phyloP scores from a whole-genome alignment of 2,797 vertebrate species.

The Neostethus bicornis region DNA sequence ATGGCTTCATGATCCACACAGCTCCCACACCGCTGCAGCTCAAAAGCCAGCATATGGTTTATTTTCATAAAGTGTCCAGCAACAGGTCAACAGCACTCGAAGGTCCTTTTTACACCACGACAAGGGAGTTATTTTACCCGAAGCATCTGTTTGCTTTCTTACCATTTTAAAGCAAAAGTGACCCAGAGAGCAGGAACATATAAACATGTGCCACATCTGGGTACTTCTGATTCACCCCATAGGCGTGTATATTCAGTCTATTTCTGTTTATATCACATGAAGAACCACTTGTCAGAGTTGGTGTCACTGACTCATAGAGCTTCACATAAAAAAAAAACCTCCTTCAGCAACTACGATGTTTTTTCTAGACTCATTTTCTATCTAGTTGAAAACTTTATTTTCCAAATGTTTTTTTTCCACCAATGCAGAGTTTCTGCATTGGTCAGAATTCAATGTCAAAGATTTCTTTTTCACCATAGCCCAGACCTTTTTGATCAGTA shows the following conservation, averaged over 20 bases:
- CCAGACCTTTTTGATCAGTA: too few species aligned
- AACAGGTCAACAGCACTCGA: conserved; percentile 53
- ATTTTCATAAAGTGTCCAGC: conserved; percentile 49
- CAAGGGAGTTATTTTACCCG: conserved; percentile 53
- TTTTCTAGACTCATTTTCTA: conserved; percentile 4
- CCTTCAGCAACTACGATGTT: conserved; percentile 9
- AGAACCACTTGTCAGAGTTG: conserved; percentile 34
- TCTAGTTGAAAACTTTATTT: too few species aligned
- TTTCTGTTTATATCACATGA: conserved; percentile 35
- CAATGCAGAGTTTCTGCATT: too few species aligned
- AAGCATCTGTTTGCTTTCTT: conserved; percentile 46
- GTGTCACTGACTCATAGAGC: conserved; percentile 5
- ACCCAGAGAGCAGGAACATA: conserved; percentile 40
- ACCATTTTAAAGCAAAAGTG: conserved; percentile 49
- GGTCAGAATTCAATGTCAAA: too few species aligned
- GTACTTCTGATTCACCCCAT: conserved; percentile 21
- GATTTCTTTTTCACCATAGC: too few species aligned
- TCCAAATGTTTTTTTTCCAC: too few species aligned
- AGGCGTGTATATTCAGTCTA: conserved; percentile 17
- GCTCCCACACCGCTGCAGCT: conserved; percentile 33
- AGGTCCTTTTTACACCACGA: conserved; percentile 42
- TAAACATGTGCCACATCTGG: conserved; percentile 57
- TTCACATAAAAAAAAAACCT: too few species aligned
- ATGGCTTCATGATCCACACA: conserved; percentile 15
- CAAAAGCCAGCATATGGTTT: conserved; percentile 36